These are phyloP conservation scores for Bolinopsis microptera DNA, from an alignment of 37 sponge, comb jelly and placozoan genomes.

Conservation along the genomic window DNA sequence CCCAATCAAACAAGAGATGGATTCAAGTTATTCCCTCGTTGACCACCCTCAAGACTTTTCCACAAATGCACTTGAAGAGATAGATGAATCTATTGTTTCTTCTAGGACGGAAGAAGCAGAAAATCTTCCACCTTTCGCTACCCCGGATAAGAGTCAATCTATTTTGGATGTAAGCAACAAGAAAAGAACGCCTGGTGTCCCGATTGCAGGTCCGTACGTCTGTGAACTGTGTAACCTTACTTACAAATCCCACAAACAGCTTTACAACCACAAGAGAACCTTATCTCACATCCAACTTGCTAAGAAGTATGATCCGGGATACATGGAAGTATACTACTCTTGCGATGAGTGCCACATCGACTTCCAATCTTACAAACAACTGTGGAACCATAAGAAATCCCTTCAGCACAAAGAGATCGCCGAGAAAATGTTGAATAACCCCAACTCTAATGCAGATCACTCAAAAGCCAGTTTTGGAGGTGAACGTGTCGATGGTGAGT, in stretches of 20 bases:
- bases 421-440: not conserved
- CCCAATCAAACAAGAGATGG: not conserved
- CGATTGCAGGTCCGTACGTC: not conserved
- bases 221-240: conserved; percentile 38
- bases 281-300: conserved; percentile 54
- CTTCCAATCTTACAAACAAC: conserved; percentile 62
- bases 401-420: conserved; percentile 57
- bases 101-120: not conserved
- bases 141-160: not conserved
- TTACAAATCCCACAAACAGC: conserved; percentile 57
- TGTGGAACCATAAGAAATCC: conserved; percentile 48
- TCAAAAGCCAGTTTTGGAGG: not conserved
- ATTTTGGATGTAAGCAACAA: not conserved
- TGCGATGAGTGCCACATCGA: conserved; percentile 60
- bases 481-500: not conserved
- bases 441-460: not conserved
- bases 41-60: not conserved
- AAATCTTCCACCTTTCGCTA: not conserved
- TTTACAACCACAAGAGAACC: conserved; percentile 61
- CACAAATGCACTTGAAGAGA: not conserved
- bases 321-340: conserved; percentile 37
- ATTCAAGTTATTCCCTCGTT: not conserved
- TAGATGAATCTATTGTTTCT: not conserved
- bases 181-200: not conserved
- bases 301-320: conserved; percentile 12